Evolutionary conservation across 1,140 invertebrate species (phyloP), one percentile per base, ranked within the genome.

Genomic region (Leptonema lineaticorne): DNA sequence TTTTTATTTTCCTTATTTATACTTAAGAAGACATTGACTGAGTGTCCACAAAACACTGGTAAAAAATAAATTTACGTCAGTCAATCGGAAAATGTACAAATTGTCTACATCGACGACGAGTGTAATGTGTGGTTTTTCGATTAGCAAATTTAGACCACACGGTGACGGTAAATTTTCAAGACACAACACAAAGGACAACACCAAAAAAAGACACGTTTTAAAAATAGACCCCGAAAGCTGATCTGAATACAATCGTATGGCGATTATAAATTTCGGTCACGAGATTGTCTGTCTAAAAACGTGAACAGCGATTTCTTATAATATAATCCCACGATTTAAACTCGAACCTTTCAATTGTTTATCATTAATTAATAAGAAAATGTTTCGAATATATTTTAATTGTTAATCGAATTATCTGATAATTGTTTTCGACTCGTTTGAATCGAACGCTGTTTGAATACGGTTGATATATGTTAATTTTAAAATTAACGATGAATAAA

Each of bases 1-100:
- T 71, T 67, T 71, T 63, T 24, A 62, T 50, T 56, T 63, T 64
- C n/a, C n/a, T n/a, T n/a, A n/a, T n/a, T n/a, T n/a, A n/a, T n/a
- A n/a, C 50, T 64, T 30, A 26, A 16, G 20, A 26, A 50, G 24
- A 24, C 30, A 50, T 16, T 65, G 60, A 14, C 63, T 26, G 63
- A 70, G 56, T 59, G 65, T 50, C 59, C 37, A 56, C 30, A 41
- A 8, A n/a, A n/a, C n/a, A n/a, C n/a, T n/a, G n/a, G n/a, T n/a
- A n/a, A n/a, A n/a, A 30, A 41, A 62, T 66, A 63, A 63, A 71
- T 71, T 64, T 58, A 67, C 60, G 69, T 65, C 48, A 64, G 20
- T 11, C 1, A n/a, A n/a, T n/a, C n/a, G n/a, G n/a, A n/a, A n/a
- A n/a, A n/a, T n/a, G n/a, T n/a, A n/a, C 50, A n/a, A 26, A 53